Evolutionary conservation across 2,113 vertebrate species (phyloP), one percentile per base, ranked within the genome.

Genomic region (Gobiocypris rarus): DNA sequence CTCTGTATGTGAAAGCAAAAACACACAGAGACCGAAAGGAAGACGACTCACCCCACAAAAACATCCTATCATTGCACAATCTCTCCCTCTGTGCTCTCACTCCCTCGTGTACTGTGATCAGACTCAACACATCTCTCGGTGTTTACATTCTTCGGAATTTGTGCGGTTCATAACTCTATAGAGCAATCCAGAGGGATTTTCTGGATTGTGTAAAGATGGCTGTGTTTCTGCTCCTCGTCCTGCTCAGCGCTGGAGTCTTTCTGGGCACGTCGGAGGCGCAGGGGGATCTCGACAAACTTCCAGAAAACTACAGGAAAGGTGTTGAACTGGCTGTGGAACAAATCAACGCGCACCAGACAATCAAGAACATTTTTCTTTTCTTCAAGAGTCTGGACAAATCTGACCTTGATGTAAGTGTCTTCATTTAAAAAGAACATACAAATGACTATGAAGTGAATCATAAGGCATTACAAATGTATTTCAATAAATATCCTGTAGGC

Each of bases 331-430:
- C 92, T 2, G 52, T 94, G 83, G 58, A 90, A 50, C 91, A 91
- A 52, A 41, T 95, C 10, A 70, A 85, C 84, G 85, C 90, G 3
- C 90, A 90, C 1, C 0, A 63, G 1, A 67, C 75, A 13, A 86
- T 93, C 61, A 90, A 88, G 79, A 89, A 90, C 22, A 90, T 92
- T 75, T 94, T 94, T 83, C 83, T 90, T 54, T 94, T 91, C 87
- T 86, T 93, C 83, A 93, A 43, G 77, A 94, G 83, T 59, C 0
- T 93, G 26, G 0, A 1, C 0, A 75, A 87, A 69, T 92, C 91
- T 0, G 86, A 89, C 31, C 71, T 87, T 5, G 87, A 95, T 90
- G 94, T 95, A 90, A 83, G 88, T 83, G 0, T 15, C 19, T 58
- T 70, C 10, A 5, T 38, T 74, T 38, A 19, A 54, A 22, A 54